Base-by-base conservation (phyloP, 2,888 invertebrate genomes). In the Idaea dimidiata region DNA sequence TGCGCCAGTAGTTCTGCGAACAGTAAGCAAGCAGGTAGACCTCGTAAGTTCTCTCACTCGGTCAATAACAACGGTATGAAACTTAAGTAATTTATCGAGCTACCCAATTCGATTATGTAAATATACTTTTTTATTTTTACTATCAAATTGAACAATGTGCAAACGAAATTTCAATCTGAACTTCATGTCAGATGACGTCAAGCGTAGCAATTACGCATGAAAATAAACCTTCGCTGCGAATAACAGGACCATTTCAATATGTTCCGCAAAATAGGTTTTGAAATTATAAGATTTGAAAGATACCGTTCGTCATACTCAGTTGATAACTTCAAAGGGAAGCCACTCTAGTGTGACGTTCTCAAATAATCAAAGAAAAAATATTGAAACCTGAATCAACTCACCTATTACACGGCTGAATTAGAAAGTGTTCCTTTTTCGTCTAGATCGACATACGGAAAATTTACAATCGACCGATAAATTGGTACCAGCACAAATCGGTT, bases 291-390 rank as follows among this genome's bases (percentile, higher is more conserved):
- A 60, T 64, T 63, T 59, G 60, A 58, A 16, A 54, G 43, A 59
- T 61, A 57, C 31, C 6, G 63, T 31, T 66, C 62, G 67, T 63
- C 63, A 66, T 65, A 68, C 62, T 62, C 57, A 59, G 66, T 62
- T 63, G 64, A 59, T 59, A 62, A 64, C 65, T 63, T 71, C 71
- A 71, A 70, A 71, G 70, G 66, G 71, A 65, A 65, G 57, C 60
- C 64, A 59, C 62, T 67, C 62, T 66, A 68, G 63, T 68, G 68
- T 71, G 64, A 61, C 66, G 63, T 54, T 58, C 58, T 57, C 32
- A 57, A 16, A 56, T 32, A 64, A 64, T 58, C 32, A 65, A 61
- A 58, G 59, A 64, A 62, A 24, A 63, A 63, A 66, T 66, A 32
- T 54, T 59, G 62, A 32, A 66, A 62, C 18, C 66, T 62, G 43